Evolutionary conservation across 1,140 invertebrate species (phyloP).

Genomic region (Ridgeia piscesae): DNA sequence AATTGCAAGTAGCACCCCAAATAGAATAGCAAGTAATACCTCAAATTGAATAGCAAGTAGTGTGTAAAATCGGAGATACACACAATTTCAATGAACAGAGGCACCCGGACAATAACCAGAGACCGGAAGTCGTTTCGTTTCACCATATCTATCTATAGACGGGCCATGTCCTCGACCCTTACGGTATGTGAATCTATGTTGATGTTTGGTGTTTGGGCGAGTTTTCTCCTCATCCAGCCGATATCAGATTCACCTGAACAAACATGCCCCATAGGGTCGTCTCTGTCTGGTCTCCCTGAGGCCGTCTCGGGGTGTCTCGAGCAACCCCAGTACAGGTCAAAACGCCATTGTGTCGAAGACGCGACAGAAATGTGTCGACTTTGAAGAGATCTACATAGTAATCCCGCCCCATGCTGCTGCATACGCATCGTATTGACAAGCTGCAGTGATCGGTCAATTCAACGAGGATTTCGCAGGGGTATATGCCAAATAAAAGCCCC

Average conservation of each 20-base stretch:
- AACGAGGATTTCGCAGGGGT: not conserved
- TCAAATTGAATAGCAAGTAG: not conserved
- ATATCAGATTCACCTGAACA: not conserved
- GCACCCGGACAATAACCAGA: not conserved
- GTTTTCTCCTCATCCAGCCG: not conserved
- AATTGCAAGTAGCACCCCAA: not conserved
- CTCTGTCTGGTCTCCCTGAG: not conserved
- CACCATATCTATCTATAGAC: not conserved
- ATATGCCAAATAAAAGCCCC: slow-evolving; percentile 1
- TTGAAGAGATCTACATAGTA: not conserved
- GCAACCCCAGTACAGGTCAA: not conserved
- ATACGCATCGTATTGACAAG: not conserved
- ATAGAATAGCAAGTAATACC: not conserved
- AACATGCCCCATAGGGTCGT: not conserved
- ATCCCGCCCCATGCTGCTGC: not conserved
- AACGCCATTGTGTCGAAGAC: not conserved
- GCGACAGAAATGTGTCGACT: not conserved
- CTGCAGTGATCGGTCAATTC: not conserved
- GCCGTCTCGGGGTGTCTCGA: not conserved
- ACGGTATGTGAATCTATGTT: not conserved
- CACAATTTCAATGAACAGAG: not conserved
- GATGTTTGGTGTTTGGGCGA: not conserved
- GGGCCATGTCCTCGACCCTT: not conserved
- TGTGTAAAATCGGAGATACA: not conserved
- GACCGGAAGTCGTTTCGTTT: not conserved